A percentile compares a stretch with the other conserved stretches of the same genome.
Conservation (phyloP, 1,140 invertebrate species). For the Magallana angulata region DNA sequence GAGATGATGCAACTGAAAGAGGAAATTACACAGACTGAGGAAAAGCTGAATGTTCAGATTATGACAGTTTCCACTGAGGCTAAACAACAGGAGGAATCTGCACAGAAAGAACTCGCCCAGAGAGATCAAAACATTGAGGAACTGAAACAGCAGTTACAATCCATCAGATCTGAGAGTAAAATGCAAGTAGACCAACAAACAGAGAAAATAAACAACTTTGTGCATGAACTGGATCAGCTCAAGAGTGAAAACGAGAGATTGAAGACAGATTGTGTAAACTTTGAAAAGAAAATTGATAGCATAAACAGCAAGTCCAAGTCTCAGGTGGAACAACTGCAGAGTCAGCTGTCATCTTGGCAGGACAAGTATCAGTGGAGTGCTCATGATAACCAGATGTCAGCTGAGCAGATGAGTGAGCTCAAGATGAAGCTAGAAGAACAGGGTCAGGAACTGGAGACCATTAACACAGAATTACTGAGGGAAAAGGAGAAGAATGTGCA, state of each 20-base stretch:
- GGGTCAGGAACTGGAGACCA: conserved; percentile 5
- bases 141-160: conserved; percentile 34
- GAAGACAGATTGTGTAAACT: conserved; percentile 8
- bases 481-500: conserved; percentile 34
- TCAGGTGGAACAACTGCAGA: conserved; percentile 39
- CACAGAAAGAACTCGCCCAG: conserved; percentile 21
- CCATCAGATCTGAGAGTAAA: conserved; percentile 11
- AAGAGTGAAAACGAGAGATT: conserved; percentile 43
- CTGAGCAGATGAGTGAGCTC: conserved; percentile 45
- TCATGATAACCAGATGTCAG: conserved; percentile 43
- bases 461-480: not conserved
- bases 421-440: conserved; percentile 42
- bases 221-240: conserved; percentile 26
- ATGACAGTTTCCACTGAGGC: not conserved
- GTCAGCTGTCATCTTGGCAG: conserved; percentile 40
- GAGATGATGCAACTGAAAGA: conserved; percentile 53
- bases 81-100: conserved; percentile 35
- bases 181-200: conserved; percentile 30
- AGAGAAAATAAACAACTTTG: conserved; percentile 5
- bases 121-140: conserved; percentile 39
- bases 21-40: conserved; percentile 54
- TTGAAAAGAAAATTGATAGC: conserved; percentile 37
- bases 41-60: conserved; percentile 48
- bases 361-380: conserved; percentile 44
- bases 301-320: conserved; percentile 22